Conservation (phyloP, 2,113 vertebrate genomes). For the Monarcha castaneiventris region DNA sequence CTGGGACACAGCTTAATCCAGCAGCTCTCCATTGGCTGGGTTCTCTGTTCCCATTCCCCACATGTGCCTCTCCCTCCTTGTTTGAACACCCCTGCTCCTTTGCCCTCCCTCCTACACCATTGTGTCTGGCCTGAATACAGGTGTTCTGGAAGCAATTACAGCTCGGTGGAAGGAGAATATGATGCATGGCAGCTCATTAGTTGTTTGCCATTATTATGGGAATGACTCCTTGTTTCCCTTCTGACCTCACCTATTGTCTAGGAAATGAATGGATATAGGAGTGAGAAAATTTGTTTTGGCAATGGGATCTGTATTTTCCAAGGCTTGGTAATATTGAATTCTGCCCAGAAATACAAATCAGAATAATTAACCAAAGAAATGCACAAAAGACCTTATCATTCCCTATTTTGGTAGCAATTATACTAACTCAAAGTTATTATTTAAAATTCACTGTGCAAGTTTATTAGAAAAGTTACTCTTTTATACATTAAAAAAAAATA, state of each 20-base stretch:
- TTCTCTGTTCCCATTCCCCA: background rate
- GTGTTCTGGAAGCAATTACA: conserved; percentile 49
- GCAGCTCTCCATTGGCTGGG: background rate
- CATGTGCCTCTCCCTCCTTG: background rate
- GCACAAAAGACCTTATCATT: conserved; percentile 14
- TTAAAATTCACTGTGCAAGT: conserved; percentile 45
- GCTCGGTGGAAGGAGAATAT: background rate
- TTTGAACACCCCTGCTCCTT: background rate
- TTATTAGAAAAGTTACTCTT: conserved; percentile 53
- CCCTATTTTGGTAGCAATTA: conserved; percentile 13
- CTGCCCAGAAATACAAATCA: conserved; percentile 19
- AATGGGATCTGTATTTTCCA: conserved; percentile 22
- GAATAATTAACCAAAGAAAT: conserved; percentile 45
- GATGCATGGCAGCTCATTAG: conserved; percentile 20
- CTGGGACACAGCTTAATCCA: background rate
- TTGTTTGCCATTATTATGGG: background rate
- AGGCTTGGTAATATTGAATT: background rate
- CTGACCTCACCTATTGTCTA: conserved; percentile 57
- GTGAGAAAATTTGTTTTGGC: conserved; percentile 53
- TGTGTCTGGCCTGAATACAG: conserved; percentile 13
- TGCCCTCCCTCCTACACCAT: background rate
- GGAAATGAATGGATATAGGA: conserved; percentile 41
- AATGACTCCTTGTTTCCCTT: conserved; percentile 54
- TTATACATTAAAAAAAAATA: background rate
- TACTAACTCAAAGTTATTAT: conserved; percentile 22